phyloP scores from a whole-genome alignment of 2,888 invertebrate species.

The Anodontia alba region DNA sequence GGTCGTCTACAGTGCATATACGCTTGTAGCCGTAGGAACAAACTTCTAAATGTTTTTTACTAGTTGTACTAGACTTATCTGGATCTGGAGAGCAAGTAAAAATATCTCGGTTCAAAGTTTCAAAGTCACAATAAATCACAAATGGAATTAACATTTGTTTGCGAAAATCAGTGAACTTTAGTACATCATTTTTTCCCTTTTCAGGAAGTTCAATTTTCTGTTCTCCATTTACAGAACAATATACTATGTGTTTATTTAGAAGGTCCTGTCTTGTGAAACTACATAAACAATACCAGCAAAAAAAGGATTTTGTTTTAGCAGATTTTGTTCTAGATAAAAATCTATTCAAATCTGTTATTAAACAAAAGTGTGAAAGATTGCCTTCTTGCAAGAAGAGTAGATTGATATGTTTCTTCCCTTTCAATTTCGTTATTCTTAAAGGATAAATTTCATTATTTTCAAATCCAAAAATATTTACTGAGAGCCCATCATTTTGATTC shows the following conservation, averaged over 20 bases:
- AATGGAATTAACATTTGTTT: background rate
- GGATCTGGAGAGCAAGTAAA: background rate
- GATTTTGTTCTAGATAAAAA: slow-evolving; percentile 11
- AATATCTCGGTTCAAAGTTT: background rate
- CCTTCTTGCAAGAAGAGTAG: slow-evolving; percentile 4
- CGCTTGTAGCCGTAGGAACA: background rate
- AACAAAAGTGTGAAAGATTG: slow-evolving; percentile 25
- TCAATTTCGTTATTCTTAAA: slow-evolving; percentile 28
- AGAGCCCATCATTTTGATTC: slow-evolving; percentile 33
- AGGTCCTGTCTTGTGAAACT: slow-evolving; percentile 7
- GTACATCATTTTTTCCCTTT: background rate
- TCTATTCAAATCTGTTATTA: slow-evolving; percentile 20
- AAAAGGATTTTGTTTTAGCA: background rate
- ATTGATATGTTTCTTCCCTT: slow-evolving; percentile 27
- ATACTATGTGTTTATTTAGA: background rate
- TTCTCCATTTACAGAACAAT: background rate
- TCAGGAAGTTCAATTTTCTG: background rate
- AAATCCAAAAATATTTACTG: slow-evolving; percentile 45
- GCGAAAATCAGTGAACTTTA: background rate
- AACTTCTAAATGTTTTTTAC: background rate
- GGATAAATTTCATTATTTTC: slow-evolving; percentile 33
- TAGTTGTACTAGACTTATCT: background rate
- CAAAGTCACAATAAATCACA: background rate
- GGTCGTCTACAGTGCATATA: background rate
- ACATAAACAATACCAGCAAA: slow-evolving; percentile 23